phyloP scores from a whole-genome alignment of 2,113 vertebrate genomes.

The human region GRCh38 chr3:151133501-151134000 shows the following conservation, averaged over 20 bases:
- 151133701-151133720: background rate
- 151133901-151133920: background rate
- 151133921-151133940: background rate
- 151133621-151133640: background rate
- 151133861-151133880: background rate
- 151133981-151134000: rapidly evolving
- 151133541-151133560: background rate
- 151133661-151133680: background rate
- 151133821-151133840: background rate
- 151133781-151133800: background rate
- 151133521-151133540: background rate
- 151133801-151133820: background rate
- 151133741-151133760: constrained; percentile 7
- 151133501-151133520: background rate
- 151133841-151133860: background rate
- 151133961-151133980: background rate
- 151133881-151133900: background rate
- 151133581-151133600: background rate
- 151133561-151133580: background rate
- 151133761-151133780: constrained; percentile 3
- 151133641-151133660: background rate
- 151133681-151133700: background rate
- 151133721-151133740: background rate
- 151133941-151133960: background rate
- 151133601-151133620: background rate